Conservation (phyloP, 2,113 vertebrate species). For the Acrocephalus arundinaceus region DNA sequence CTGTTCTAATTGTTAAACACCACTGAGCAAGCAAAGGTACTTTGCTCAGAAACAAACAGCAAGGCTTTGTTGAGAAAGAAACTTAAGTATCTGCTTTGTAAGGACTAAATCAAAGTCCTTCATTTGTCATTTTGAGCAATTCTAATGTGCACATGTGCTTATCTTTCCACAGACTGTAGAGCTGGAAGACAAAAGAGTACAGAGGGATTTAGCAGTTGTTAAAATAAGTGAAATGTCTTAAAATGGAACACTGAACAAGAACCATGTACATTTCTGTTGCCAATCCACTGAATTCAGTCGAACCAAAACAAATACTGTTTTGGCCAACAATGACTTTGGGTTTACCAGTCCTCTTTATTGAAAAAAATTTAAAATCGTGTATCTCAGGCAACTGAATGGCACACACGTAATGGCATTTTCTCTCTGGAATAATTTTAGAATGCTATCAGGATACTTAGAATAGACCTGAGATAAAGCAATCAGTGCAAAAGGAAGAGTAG, state of each 20-base stretch:
- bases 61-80: not conserved
- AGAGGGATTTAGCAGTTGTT: not conserved
- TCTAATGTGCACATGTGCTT: not conserved
- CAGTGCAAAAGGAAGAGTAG: not conserved
- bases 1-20: not conserved
- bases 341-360: not conserved
- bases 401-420: not conserved
- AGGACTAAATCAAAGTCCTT: not conserved
- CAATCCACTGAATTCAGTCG: not conserved
- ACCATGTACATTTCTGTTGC: not conserved
- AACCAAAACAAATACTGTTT: not conserved
- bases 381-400: not conserved
- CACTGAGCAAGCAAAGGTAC: not conserved
- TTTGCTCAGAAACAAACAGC: not conserved
- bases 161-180: not conserved
- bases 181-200: not conserved
- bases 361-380: accelerated
- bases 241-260: not conserved
- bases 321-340: not conserved
- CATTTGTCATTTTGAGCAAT: not conserved
- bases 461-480: not conserved
- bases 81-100: not conserved
- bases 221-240: not conserved
- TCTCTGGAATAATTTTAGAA: not conserved
- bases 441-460: not conserved